phyloP scores from a whole-genome alignment of 2,888 invertebrate genomes.

The Hoplodrina ambigua region DNA sequence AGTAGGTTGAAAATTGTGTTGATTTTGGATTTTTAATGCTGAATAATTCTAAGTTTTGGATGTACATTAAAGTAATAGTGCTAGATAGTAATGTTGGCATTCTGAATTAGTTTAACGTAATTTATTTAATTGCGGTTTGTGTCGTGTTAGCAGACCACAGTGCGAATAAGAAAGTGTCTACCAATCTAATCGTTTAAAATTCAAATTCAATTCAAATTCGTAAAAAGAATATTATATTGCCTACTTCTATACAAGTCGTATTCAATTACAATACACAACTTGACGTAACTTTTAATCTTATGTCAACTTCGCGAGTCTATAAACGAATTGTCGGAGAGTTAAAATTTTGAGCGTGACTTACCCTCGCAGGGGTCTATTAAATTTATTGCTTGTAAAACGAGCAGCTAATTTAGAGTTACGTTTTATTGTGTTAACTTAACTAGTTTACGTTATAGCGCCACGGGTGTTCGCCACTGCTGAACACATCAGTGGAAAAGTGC shows the following conservation, averaged over 20 bases:
- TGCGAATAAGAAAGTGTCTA: background rate
- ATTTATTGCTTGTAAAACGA: slow-evolving; percentile 90
- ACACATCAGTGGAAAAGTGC: slow-evolving; percentile 41
- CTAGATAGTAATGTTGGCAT: no score
- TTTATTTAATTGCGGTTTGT: no score
- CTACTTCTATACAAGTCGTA: slow-evolving; percentile 12
- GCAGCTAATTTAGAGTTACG: slow-evolving; percentile 88
- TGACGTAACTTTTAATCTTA: slow-evolving; percentile 64
- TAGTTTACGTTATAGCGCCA: slow-evolving; percentile 82
- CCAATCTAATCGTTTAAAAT: background rate
- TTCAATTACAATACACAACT: slow-evolving; percentile 45
- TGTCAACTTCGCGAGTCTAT: slow-evolving; percentile 66
- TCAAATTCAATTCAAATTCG: no score
- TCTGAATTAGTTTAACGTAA: no score
- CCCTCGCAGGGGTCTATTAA: slow-evolving; percentile 84
- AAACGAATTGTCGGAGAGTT: slow-evolving; percentile 85
- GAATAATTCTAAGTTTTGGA: no score
- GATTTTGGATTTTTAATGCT: no score
- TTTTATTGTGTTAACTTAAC: slow-evolving; percentile 89
- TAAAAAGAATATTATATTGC: background rate
- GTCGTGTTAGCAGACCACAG: no score
- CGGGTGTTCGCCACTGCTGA: slow-evolving; percentile 72
- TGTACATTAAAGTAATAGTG: no score
- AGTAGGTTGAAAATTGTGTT: no score
- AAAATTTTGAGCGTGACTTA: slow-evolving; percentile 82